Evolutionary conservation across 2,113 vertebrate species (phyloP), one percentile per base, ranked within the genome.

Genomic region (Nanorana parkeri): DNA sequence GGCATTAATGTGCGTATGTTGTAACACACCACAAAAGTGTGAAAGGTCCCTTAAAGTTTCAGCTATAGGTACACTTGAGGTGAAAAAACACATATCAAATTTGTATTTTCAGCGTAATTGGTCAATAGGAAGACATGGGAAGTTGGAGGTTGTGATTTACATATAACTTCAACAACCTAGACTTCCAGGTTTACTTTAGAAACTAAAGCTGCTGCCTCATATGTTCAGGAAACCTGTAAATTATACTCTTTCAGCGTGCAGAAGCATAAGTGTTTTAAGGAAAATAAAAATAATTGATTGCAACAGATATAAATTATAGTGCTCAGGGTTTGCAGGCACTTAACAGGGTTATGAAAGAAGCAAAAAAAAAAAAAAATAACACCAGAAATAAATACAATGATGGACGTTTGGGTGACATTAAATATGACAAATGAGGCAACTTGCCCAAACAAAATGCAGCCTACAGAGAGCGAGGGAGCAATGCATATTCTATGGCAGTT

Each of bases 401-500:
- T 55, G 60, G 47, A 51, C 8, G 71, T 86, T 88, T 64, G 79
- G 80, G 66, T 29, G 81, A 41, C 63, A 68, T 1, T 52, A 66
- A 84, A 79, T 79, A 67, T 23, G 67, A 67, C 69, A 85, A 76
- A 74, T 63, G 23, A 68, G 29, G 69, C 81, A 85, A 85, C 13
- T 55, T n/a, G 75, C 15, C 23, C 36, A 3, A 55, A 76, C 5
- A 84, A 84, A 85, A 67, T 21, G 17, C 10, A 84, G 29, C 21
- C 61, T 15, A 10, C 5, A 79, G 83, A 61, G 66, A 32, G 32
- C 17, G n/a, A 80, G 84, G 8, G 32, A 36, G 84, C 60, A 74
- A 7, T 77, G 80, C 84, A 87, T 72, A 85, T 83, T 28, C 78
- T 87, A 84, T 87, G 21, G 76, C 86, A 84, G 54, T 80, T 72